phyloP scores from a whole-genome alignment of 2,797 vertebrate genomes.

The Cuculus canorus region DNA sequence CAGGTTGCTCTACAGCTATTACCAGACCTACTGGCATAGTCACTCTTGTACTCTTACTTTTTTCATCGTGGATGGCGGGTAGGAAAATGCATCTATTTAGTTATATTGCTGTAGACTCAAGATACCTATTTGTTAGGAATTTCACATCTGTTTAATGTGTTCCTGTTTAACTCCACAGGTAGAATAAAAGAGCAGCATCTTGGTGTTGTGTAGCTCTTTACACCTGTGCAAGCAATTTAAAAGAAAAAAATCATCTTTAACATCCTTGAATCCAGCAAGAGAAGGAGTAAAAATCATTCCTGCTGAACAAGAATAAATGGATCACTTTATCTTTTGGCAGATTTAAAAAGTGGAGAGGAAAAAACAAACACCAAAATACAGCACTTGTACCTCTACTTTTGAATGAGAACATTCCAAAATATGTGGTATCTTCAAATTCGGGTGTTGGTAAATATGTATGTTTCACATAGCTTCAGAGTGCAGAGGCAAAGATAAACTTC shows the following conservation, averaged over 20 bases:
- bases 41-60: background rate
- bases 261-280: background rate
- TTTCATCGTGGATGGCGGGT: background rate
- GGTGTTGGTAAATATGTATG: background rate
- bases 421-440: background rate
- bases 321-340: background rate
- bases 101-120: background rate
- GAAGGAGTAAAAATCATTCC: background rate
- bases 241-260: background rate
- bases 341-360: background rate
- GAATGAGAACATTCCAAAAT: background rate
- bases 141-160: background rate
- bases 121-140: background rate
- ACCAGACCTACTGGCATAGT: background rate
- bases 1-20: background rate
- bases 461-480: background rate
- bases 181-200: background rate
- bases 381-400: background rate
- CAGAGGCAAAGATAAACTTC: background rate
- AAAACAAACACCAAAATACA: background rate
- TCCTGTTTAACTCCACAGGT: background rate
- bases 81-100: background rate
- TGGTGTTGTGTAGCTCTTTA: background rate
- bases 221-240: background rate
- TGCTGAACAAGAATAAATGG: background rate